Evolutionary conservation across 2,888 invertebrate species (phyloP), one percentile per base, ranked within the genome.

Genomic region (Ectemnius cavifrons): DNA sequence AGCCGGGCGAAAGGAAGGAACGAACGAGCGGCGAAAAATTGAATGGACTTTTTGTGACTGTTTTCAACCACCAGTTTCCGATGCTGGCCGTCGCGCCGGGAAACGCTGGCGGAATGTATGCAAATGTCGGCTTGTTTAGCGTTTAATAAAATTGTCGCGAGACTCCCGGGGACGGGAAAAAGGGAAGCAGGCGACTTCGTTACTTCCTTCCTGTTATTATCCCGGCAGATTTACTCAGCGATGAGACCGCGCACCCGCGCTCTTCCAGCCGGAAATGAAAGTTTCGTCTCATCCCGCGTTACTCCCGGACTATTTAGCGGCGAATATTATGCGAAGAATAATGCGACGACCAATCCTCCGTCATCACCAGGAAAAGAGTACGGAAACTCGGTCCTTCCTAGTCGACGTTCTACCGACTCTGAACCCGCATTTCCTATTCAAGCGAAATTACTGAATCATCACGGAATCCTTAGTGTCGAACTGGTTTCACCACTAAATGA

Each of bases 181-280:
- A 63, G 56, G 23, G 14, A 16, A 52, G 52, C 13, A 45, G 11
- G 37, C 52, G n/a, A 67, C 60, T 71, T 72, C 56, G 63, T 64
- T 62, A 72, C 63, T 75, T 64, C 67, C 71, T 69, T 71, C 63
- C 63, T 61, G 69, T 62, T 69, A 69, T 71, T 69, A 59, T 49
- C 49, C 64, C 47, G 49, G 28, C 37, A 49, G 49, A 72, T 75
- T 67, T 72, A 72, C 61, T 67, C 61, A 64, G 72, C 62, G 46
- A 14, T 18, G 45, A 20, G 27, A 8, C 52, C 62, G 23, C 49
- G 49, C 67, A 23, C 64, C 37, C 62, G 47, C 67, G 52, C 28
- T 27, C 61, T 13, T 49, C 63, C 56, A 27, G n/a, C 46, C 64
- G 62, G 72, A 70, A 72, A 77, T 75, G 64, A 70, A 72, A 47